A percentile compares a stretch with the other conserved stretches of the same genome.
Evolutionary conservation across 2,797 vertebrate genomes (phyloP).

Genomic region (Nothura maculosa): DNA sequence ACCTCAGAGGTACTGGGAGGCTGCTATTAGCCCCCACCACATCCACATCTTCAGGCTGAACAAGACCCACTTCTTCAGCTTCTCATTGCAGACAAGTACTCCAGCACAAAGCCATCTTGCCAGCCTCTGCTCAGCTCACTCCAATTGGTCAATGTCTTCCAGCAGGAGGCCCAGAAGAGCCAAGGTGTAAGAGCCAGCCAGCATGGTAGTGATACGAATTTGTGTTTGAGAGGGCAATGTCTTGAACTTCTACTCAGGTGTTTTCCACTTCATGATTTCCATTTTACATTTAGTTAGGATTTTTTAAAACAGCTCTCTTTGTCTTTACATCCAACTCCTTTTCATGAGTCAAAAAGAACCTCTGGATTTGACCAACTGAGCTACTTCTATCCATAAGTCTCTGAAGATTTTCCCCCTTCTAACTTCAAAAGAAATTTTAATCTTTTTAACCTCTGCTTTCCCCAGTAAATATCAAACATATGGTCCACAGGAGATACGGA

Average conservation of each 20-base stretch:
- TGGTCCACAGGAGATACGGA: background rate
- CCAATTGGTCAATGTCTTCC: background rate
- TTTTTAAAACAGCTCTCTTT: background rate
- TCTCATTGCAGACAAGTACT: background rate
- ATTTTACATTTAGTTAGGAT: background rate
- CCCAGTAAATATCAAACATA: constrained; percentile 17
- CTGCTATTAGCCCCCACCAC: background rate
- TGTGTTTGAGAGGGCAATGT: background rate
- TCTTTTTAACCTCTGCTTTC: constrained; percentile 43
- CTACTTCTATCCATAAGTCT: background rate
- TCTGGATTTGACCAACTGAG: background rate
- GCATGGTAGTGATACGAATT: background rate
- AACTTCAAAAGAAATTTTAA: constrained; percentile 32
- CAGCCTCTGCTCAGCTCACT: background rate
- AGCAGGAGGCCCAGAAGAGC: background rate
- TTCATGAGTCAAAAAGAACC: background rate
- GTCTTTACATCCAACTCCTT: background rate
- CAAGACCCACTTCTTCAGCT: background rate
- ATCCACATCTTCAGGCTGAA: background rate
- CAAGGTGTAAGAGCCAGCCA: background rate
- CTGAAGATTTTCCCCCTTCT: background rate
- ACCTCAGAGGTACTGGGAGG: background rate
- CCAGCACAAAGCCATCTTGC: background rate
- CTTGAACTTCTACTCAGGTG: background rate
- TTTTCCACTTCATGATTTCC: background rate